Base-by-base conservation (phyloP, 2,888 invertebrate species). In the Neuroscelio doddi region DNA sequence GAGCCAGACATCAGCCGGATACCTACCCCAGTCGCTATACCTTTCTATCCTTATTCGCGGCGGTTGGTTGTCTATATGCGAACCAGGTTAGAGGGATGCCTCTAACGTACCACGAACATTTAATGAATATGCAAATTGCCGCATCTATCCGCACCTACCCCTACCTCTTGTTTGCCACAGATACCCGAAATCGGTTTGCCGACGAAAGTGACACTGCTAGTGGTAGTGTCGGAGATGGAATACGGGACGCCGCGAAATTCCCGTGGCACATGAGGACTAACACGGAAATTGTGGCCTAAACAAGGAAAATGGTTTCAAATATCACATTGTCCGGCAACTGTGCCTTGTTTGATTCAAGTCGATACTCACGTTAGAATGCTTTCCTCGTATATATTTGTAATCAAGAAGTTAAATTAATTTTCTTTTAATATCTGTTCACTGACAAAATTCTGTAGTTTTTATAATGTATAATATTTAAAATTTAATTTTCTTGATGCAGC, bases 51-150 rank as follows among this genome's bases (percentile, higher is more conserved):
- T 39, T 15, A 17, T 36, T 56, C 46, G 39, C 24, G 27, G 24
- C 53, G 44, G 47, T 44, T 9, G 7, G 16, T 30, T 45, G 30
- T 17, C 29, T 45, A 17, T 30, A 17, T 14, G 34, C 7, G 16
- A 30, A 16, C 17, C 30, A 14, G 30, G 45, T 30, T 49, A 14
- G 49, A 10, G 38, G 36, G 34, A 49, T 47, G 12, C 30, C 59
- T 59, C 16, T 39, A 58, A 14, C 64, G 69, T 61, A 65, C 62
- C 71, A 69, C 68, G 64, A 69, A 70, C 72, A 70, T 81, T 80
- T 79, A 79, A 81, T 81, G 80, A 81, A 81, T 81, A 81, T 81
- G 81, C 80, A 81, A 78, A 81, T 81, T 74, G 71, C 41, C 29
- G 49, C 32, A 42, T 41, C 44, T 24, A 32, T 32, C 39, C 51